Conservation (phyloP, 2,113 vertebrate species). For the Cephalopterus ornatus region DNA sequence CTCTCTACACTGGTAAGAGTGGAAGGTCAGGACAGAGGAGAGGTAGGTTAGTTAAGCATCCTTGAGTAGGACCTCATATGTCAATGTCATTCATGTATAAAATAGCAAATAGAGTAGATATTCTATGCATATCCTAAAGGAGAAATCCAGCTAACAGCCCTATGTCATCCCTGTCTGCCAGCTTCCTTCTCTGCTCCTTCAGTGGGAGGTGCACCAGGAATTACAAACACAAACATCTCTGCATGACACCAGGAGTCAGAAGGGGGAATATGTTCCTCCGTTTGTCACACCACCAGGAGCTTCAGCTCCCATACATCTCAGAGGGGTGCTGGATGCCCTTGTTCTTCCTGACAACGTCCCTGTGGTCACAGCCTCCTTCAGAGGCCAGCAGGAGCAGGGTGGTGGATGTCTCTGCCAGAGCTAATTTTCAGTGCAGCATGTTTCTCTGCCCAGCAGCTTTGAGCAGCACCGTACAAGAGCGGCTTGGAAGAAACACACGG, state of each 20-base stretch:
- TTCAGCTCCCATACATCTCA: not conserved
- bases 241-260: not conserved
- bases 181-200: not conserved
- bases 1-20: not conserved
- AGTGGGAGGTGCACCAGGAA: not conserved
- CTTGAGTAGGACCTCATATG: not conserved
- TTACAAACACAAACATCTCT: not conserved
- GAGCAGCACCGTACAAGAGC: accelerated
- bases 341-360: not conserved
- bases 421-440: not conserved
- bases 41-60: not conserved
- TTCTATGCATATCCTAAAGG: not conserved
- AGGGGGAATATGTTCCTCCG: accelerated
- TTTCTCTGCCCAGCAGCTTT: not conserved
- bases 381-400: not conserved
- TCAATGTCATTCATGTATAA: not conserved
- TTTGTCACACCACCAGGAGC: not conserved
- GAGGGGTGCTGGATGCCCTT: not conserved
- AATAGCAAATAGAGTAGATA: not conserved
- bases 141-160: not conserved
- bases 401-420: not conserved
- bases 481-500: not conserved
- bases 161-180: not conserved
- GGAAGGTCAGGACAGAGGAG: not conserved
- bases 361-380: not conserved